Conservation (phyloP, 2,797 vertebrate genomes). For the Numenius phaeopus region DNA sequence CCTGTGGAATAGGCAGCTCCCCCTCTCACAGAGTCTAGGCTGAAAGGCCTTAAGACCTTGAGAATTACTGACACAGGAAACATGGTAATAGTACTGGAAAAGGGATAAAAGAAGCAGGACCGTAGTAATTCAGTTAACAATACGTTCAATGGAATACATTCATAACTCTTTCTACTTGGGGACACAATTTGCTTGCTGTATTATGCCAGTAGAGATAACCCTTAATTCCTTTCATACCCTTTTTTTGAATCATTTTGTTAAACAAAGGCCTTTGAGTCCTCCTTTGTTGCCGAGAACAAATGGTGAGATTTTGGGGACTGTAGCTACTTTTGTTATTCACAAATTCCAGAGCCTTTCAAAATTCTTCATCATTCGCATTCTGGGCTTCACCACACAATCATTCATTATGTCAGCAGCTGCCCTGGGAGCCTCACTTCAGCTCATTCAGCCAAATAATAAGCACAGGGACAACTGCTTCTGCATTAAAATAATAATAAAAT, state of each 20-base stretch:
- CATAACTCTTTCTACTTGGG: constrained; percentile 66
- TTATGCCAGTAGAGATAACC: constrained; percentile 76
- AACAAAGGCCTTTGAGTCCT: constrained; percentile 80
- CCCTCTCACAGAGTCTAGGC: not conserved
- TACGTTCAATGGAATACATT: constrained; percentile 48
- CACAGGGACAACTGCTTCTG: constrained; percentile 58
- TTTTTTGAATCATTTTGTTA: constrained; percentile 81
- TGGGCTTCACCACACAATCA: constrained; percentile 76
- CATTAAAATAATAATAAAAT: constrained; percentile 79
- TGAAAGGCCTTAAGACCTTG: constrained; percentile 21
- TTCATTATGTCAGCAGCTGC: constrained; percentile 83
- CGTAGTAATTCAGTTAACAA: constrained; percentile 70
- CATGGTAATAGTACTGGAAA: constrained; percentile 31
- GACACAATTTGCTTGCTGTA: constrained; percentile 68
- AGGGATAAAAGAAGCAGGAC: constrained; percentile 66
- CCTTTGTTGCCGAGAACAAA: constrained; percentile 81
- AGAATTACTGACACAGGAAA: constrained; percentile 56
- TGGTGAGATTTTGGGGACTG: constrained; percentile 79
- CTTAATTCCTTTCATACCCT: constrained; percentile 77
- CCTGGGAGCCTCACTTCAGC: constrained; percentile 73
- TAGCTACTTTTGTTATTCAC: constrained; percentile 79
- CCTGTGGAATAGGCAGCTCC: not conserved
- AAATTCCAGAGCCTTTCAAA: constrained; percentile 80
- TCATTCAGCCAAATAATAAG: constrained; percentile 81
- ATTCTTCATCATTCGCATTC: constrained; percentile 80